A percentile compares a stretch with the other conserved stretches of the same genome.
phyloP scores from a whole-genome alignment of 2,797 vertebrate species.

The Myotis findleyi region DNA sequence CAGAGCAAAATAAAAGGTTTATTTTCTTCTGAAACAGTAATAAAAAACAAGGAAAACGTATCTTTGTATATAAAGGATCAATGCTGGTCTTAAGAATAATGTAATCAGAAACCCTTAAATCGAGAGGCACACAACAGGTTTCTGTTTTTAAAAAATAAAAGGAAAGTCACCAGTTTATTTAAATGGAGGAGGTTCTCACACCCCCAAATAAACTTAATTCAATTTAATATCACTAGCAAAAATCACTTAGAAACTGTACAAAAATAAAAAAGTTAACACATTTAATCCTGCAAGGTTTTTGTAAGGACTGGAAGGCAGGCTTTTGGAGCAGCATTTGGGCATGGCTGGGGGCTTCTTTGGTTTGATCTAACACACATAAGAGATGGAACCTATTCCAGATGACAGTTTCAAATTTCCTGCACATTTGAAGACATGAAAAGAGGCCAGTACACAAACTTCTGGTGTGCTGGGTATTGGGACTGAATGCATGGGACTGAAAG shows the following conservation, averaged over 20 bases:
- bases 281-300: conserved; percentile 95
- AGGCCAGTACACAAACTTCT: conserved; percentile 84
- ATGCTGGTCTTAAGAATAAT: conserved; percentile 99
- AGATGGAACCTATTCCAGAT: conserved; percentile 93
- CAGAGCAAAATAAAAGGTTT: conserved; percentile 98
- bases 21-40: conserved; percentile 94
- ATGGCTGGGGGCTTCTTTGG: conserved; percentile 99
- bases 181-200: conserved; percentile 87
- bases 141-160: conserved; percentile 90
- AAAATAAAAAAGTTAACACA: conserved; percentile 93
- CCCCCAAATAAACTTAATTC: conserved; percentile 94
- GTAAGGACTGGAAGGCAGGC: conserved; percentile 99
- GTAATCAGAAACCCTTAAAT: conserved; percentile 99
- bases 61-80: conserved; percentile 99
- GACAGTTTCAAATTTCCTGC: conserved; percentile 86
- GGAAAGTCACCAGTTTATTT: conserved; percentile 93
- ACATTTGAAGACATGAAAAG: conserved; percentile 84
- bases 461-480: conserved; percentile 79
- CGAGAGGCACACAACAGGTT: conserved; percentile 99
- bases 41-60: conserved; percentile 93
- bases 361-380: conserved; percentile 95
- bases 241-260: conserved; percentile 94
- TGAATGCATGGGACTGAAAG: conserved; percentile 49
- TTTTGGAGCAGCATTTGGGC: conserved; percentile 98
- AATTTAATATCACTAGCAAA: conserved; percentile 94